Percentiles rank a stretch among this genome's conserved stretches.
Evolutionary conservation across 2,888 invertebrate genomes (phyloP).

Genomic region (Erebia ligea): DNA sequence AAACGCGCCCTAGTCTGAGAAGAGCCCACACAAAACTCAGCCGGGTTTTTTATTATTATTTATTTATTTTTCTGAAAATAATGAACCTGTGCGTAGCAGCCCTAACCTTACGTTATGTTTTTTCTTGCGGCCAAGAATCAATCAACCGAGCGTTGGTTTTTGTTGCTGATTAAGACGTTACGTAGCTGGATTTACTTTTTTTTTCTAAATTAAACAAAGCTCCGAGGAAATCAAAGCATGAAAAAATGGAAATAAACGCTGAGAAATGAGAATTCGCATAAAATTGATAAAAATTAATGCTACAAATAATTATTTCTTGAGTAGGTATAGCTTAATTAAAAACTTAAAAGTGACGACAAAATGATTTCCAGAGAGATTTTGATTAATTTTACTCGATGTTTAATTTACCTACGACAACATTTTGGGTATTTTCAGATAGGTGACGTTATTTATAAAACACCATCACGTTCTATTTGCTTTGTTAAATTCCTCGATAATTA

Average conservation of each 20-base stretch:
- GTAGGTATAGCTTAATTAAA: no score
- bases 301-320: neutral
- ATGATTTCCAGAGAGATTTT: no score
- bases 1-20: no score
- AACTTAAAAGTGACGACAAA: no score
- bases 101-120: slow-evolving; percentile 1
- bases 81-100: neutral
- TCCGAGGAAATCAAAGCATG: slow-evolving; percentile 7
- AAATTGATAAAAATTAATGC: neutral
- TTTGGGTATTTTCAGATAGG: no score
- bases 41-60: no score
- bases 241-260: neutral
- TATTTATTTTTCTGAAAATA: neutral
- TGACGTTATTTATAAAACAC: no score
- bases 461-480: no score
- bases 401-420: no score
- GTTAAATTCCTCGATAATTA: no score
- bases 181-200: slow-evolving; percentile 19
- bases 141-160: slow-evolving; percentile 23
- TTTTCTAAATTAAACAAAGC: slow-evolving; percentile 6
- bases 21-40: no score
- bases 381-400: no score
- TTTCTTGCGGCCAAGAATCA: slow-evolving; percentile 26
- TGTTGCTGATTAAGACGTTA: slow-evolving; percentile 27
- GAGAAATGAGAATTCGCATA: neutral